Base-by-base conservation (phyloP, 1,140 invertebrate species). In the Apis mellifera region DNA sequence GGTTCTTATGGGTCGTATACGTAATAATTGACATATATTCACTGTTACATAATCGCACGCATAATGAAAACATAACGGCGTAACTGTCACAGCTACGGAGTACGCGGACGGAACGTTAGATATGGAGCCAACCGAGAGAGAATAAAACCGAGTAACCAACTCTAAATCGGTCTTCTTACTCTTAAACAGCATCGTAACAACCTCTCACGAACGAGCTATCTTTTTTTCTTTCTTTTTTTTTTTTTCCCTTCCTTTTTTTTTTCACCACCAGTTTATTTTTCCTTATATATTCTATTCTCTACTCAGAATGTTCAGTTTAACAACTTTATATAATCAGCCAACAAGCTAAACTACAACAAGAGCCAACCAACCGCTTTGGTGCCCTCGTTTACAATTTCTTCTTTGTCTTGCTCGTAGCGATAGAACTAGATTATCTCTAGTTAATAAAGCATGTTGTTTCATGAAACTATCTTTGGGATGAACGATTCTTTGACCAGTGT, bases 401-500 rank as follows among this genome's bases (percentile, higher is more conserved):
- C 83, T 32, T 32, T 88, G 78, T 69, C 86, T 84, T 88, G 86
- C 74, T 69, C 83, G 86, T 88, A 88, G 86, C 60, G 32, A 52
- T 78, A 32, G 32, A 32, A 69, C 60, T 87, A 84, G 71, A 87
- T 82, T 74, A 87, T 65, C 71, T 78, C 75, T 78, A 82, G 75
- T 84, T 42, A 76, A 72, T 82, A 64, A 32, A 87, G 86, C 86
- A 88, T 88, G 86, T 74, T 76, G 83, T 87, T n/a, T 87, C 57
- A 59, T 82, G 65, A 88, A 64, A 59, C n/a, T 87, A 69, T 82
- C 57, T 42, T 42, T 62, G 55, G 75, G 86, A 88, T 84, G 86
- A 88, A 88, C 86, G 86, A 87, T 88, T 88, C 86, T 88, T 87
- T 85, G 52, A 82, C 3, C 23, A 62, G 71, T 64, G 59, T 75